These are phyloP conservation scores for Tautogolabrus adspersus DNA, from an alignment of 2,113 vertebrate genomes.

Conservation along the genomic window DNA sequence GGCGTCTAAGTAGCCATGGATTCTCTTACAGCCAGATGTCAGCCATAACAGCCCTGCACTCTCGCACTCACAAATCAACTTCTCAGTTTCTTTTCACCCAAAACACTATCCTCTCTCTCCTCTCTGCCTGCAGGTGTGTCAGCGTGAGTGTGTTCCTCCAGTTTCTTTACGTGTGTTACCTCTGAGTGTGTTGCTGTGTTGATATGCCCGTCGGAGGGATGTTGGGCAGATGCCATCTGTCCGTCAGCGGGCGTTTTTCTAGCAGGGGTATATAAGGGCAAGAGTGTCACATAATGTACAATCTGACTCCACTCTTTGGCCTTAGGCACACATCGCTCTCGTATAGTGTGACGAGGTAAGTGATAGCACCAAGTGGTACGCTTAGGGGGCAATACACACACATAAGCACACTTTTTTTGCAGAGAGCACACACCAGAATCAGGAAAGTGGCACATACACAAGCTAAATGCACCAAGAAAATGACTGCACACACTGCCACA, in stretches of 20 bases:
- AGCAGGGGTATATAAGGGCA: constrained; percentile 30
- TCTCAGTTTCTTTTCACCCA: constrained; percentile 37
- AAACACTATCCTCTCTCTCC: constrained; percentile 49
- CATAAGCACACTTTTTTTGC: constrained; percentile 25
- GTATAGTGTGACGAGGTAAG: constrained; percentile 56
- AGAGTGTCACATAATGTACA: constrained; percentile 37
- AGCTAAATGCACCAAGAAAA: constrained; percentile 23
- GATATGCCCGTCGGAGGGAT: constrained; percentile 26
- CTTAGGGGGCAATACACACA: constrained; percentile 25
- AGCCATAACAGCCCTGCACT: constrained; percentile 55
- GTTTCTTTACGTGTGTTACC: constrained; percentile 40
- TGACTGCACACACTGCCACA: constrained; percentile 15
- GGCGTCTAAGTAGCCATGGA: constrained; percentile 67
- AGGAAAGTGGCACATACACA: background rate
- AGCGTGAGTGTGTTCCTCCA: constrained; percentile 24
- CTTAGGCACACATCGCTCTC: constrained; percentile 37
- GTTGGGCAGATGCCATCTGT: constrained; percentile 64
- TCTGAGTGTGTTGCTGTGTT: constrained; percentile 20
- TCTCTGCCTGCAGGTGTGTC: constrained; percentile 53
- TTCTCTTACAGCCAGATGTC: constrained; percentile 84
- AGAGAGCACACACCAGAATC: background rate
- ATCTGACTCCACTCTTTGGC: constrained; percentile 36
- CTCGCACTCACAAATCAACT: constrained; percentile 55
- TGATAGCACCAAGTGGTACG: constrained; percentile 37
- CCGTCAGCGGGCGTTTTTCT: constrained; percentile 54